Evolutionary conservation across 1,140 invertebrate species (phyloP).

Genomic region (Diprion similis): DNA sequence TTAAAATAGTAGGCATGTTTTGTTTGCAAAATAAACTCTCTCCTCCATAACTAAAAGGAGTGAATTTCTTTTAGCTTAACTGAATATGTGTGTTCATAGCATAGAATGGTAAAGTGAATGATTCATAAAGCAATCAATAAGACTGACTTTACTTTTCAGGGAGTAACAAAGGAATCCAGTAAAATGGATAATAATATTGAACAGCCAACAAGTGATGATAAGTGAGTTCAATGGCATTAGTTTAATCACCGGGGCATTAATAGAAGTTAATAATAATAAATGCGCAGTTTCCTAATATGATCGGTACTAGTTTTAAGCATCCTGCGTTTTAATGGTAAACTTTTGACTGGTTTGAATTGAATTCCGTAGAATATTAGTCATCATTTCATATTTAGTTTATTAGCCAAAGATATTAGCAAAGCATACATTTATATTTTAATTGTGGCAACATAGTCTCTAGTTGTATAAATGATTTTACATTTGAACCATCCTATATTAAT

Average conservation of each 20-base stretch:
- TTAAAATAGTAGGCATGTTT: too few species aligned
- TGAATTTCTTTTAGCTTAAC: too few species aligned
- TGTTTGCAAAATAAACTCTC: too few species aligned
- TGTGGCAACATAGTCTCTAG: conserved; percentile 4
- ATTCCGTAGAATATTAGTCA: conserved; percentile 5
- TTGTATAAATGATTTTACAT: not conserved
- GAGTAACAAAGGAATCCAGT: not conserved
- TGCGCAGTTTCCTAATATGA: not conserved
- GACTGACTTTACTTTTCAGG: not conserved
- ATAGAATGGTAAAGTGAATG: not conserved
- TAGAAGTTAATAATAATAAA: not conserved
- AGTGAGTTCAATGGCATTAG: not conserved
- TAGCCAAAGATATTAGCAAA: conserved; percentile 53
- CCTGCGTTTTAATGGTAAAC: too few species aligned
- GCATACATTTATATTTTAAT: not conserved
- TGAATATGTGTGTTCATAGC: too few species aligned
- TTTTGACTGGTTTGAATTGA: not conserved
- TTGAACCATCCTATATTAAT: too few species aligned
- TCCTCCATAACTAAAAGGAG: too few species aligned
- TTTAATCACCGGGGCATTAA: not conserved
- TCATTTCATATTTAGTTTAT: conserved; percentile 34
- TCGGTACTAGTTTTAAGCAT: not conserved
- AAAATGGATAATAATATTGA: not conserved
- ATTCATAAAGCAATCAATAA: not conserved
- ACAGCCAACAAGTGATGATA: not conserved